A percentile compares a stretch with the other conserved stretches of the same genome.
phyloP scores from a whole-genome alignment of 2,888 invertebrate species.

The Drosophila helvetica region DNA sequence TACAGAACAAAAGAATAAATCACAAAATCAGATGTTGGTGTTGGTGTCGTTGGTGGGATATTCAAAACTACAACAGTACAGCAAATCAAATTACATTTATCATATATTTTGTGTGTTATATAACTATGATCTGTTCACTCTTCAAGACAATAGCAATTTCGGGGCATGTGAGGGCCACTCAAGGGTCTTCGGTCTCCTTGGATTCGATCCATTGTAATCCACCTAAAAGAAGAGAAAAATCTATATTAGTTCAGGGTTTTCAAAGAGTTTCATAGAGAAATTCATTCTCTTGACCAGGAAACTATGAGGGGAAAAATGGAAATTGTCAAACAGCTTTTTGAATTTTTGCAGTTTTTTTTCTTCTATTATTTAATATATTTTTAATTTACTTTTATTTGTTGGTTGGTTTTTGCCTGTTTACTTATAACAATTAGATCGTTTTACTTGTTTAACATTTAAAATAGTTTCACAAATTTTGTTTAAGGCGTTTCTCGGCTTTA shows the following conservation, averaged over 20 bases:
- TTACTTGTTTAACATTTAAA: slow-evolving; percentile 62
- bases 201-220: not conserved
- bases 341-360: slow-evolving; percentile 21
- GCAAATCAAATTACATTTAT: slow-evolving; percentile 66
- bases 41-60: slow-evolving; percentile 42
- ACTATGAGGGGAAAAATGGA: slow-evolving; percentile 4
- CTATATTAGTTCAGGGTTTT: slow-evolving; percentile 55
- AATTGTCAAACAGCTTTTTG: slow-evolving; percentile 16
- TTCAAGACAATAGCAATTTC: slow-evolving; percentile 58
- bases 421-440: slow-evolving; percentile 75
- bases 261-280: not conserved
- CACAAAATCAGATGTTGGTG: slow-evolving; percentile 43
- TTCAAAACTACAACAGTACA: slow-evolving; percentile 70
- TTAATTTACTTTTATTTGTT: slow-evolving; percentile 61
- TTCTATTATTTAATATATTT: slow-evolving; percentile 57
- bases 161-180: slow-evolving; percentile 7
- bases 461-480: slow-evolving; percentile 75
- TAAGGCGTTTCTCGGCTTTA: slow-evolving; percentile 76
- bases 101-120: slow-evolving; percentile 51
- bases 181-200: slow-evolving; percentile 1
- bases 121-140: slow-evolving; percentile 41
- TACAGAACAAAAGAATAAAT: slow-evolving; percentile 40
- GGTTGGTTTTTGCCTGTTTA: slow-evolving; percentile 51
- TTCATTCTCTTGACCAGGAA: not conserved
- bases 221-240: slow-evolving; percentile 71